A percentile compares a stretch with the other conserved stretches of the same genome.
These are phyloP conservation scores for Frankliniella fusca DNA, from an alignment of 2,888 invertebrate species.

Conservation along the genomic window DNA sequence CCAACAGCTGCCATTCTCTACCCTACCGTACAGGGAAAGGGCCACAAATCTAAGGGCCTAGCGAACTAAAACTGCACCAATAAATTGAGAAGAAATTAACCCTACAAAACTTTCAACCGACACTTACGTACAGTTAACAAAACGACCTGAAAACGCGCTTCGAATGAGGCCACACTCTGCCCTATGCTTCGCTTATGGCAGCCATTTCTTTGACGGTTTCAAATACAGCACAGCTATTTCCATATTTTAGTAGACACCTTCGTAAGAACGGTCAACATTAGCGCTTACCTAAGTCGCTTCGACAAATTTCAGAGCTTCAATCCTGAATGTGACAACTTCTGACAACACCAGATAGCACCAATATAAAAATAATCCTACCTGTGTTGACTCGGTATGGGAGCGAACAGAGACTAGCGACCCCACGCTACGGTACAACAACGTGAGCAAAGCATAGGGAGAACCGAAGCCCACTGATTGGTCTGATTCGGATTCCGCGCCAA, in stretches of 20 bases:
- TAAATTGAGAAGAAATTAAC: background rate
- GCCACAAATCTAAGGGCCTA: background rate
- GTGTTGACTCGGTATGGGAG: constrained; percentile 55
- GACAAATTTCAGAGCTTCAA: constrained; percentile 44
- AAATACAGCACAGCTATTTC: constrained; percentile 46
- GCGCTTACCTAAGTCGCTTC: constrained; percentile 42
- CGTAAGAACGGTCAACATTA: constrained; percentile 41
- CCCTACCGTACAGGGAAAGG: constrained; percentile 32
- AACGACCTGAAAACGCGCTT: background rate
- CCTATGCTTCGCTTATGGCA: constrained; percentile 54
- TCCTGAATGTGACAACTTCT: constrained; percentile 48
- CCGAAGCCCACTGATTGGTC: constrained; percentile 52
- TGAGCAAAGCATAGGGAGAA: constrained; percentile 52
- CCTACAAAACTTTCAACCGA: background rate
- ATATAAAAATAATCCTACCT: constrained; percentile 59
- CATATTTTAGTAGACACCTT: constrained; percentile 44
- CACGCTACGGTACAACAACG: constrained; percentile 58
- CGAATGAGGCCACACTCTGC: constrained; percentile 35
- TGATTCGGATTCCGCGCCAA: constrained; percentile 58
- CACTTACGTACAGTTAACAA: background rate
- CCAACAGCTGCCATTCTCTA: constrained; percentile 13
- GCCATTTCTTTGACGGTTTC: constrained; percentile 53
- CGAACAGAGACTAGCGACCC: constrained; percentile 57
- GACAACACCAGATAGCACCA: constrained; percentile 52
- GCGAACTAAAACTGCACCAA: background rate